Evolutionary conservation across 2,888 invertebrate genomes (phyloP).

Genomic region (Sarcophaga caerulescens): DNA sequence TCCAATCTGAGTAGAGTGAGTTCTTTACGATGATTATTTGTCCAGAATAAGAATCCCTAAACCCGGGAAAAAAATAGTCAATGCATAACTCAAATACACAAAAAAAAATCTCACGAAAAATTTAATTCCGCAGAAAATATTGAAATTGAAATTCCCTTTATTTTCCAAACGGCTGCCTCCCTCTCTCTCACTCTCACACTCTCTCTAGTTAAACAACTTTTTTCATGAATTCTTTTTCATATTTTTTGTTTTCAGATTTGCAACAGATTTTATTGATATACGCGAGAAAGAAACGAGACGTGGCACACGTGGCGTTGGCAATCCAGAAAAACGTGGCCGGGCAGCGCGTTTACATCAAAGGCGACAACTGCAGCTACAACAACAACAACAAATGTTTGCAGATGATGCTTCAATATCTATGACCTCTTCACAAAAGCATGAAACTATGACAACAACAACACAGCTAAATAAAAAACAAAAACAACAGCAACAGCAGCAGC

Average conservation of each 20-base stretch:
- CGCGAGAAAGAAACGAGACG: slow-evolving; percentile 94
- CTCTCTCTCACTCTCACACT: no score
- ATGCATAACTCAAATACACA: no score
- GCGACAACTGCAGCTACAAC: slow-evolving; percentile 63
- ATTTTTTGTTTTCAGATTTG: slow-evolving; percentile 85
- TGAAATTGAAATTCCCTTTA: no score
- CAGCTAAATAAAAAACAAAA: slow-evolving; percentile 40
- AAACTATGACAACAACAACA: slow-evolving; percentile 59
- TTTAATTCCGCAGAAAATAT: no score
- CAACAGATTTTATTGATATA: slow-evolving; percentile 96
- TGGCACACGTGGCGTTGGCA: slow-evolving; percentile 86
- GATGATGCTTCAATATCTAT: slow-evolving; percentile 71
- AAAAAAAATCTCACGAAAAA: no score
- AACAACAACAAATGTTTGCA: slow-evolving; percentile 70
- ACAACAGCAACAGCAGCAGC: slow-evolving; percentile 45
- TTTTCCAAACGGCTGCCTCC: no score
- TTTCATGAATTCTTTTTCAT: not conserved
- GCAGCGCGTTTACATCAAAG: slow-evolving; percentile 71
- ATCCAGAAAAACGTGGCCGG: slow-evolving; percentile 73
- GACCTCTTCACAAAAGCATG: slow-evolving; percentile 68
- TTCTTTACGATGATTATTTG: no score
- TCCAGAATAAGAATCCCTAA: no score
- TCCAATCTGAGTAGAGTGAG: no score
- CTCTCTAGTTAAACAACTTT: no score
- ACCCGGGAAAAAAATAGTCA: no score